Base-by-base conservation (phyloP, 2,113 vertebrate genomes). In the Tichodroma muraria region DNA sequence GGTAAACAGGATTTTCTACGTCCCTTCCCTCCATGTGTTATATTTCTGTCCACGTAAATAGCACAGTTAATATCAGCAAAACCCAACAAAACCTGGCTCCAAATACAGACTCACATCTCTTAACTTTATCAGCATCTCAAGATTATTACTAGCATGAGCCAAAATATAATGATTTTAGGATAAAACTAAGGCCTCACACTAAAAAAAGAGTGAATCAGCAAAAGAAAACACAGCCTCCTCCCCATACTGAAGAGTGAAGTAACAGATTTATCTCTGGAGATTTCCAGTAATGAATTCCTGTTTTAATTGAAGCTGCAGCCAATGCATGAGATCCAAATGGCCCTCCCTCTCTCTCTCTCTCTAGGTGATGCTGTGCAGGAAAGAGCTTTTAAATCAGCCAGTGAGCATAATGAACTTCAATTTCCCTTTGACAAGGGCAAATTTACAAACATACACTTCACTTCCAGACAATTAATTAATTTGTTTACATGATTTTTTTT, bases 401-500 rank as follows among this genome's bases (percentile, higher is more conserved):
- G 88, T 2, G 44, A 97, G 93, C 84, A 79, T 97, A 97, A 98
- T 96, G 94, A 98, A 97, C 97, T 97, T 93, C 94, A 97, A 96
- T 97, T 97, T 98, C 90, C 93, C 95, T 97, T 96, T 42, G 18
- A 97, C 88, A 96, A 97, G 97, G 96, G 94, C 96, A 96, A 98
- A 97, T 98, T 97, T 97, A 98, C 95, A 96, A 97, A 97, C 42
- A 64, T 47, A 97, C 88, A 95, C 96, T 97, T 97, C 93, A 96
- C 94, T 98, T 98, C 94, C 97, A 97, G 97, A 94, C 97, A 98
- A 98, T 98, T 98, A 98, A 98, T 98, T 98, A 98, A 98, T 97
- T 96, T 98, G 98, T 97, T 98, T 98, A 98, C 97, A 97, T 5
- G 3, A 96, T 94, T 97, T 82, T n/a, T 91, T 96, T 96, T 92